Base-by-base conservation (phyloP, 2,113 vertebrate genomes). In the Caretta caretta region DNA sequence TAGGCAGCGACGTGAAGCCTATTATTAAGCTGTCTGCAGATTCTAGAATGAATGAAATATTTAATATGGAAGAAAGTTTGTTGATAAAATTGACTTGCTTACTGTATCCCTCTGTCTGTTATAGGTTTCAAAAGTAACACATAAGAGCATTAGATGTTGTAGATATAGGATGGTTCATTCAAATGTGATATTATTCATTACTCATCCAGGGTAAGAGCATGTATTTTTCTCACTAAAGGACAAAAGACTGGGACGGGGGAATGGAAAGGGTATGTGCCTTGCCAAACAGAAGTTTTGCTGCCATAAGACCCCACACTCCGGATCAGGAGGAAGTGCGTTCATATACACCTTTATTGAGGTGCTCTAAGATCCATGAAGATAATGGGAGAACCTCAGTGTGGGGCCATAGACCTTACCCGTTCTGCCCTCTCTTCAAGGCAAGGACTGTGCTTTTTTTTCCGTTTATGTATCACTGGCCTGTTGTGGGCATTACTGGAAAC, bases 31-130 rank as follows among this genome's bases (percentile, higher is more conserved):
- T 96, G 88, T 83, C 87, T 89, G 83, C 56, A 83, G 88, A 56
- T 87, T 94, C 42, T 38, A 84, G 88, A 80, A 95, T 94, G 94
- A 96, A 94, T 80, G 90, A 86, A 56, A 92, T 51, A 80, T 94
- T 94, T 94, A 93, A 94, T 95, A 83, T 53, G 59, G 50, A 19
- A 25, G 82, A 93, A 87, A 56, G 42, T 29, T 94, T 53, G 1
- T 87, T 88, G 94, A 96, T 95, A 96, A 97, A 90, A 96, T 35
- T 27, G 54, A 87, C n/a, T 86, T 96, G 89, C 92, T 97, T 84
- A 86, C 88, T 24, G 10, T 90, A 27, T 80, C 50, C 24, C 4
- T 85, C 75, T 51, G 82, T 14, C 31, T 19, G 10, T 69, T 90
- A 88, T 8, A 38, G 9, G 4, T 94, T 81, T 75, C 53, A 81